Percentiles rank a stretch among this genome's conserved stretches.
Evolutionary conservation across 2,888 invertebrate species (phyloP).

Genomic region (Dastarcus helophoroides): DNA sequence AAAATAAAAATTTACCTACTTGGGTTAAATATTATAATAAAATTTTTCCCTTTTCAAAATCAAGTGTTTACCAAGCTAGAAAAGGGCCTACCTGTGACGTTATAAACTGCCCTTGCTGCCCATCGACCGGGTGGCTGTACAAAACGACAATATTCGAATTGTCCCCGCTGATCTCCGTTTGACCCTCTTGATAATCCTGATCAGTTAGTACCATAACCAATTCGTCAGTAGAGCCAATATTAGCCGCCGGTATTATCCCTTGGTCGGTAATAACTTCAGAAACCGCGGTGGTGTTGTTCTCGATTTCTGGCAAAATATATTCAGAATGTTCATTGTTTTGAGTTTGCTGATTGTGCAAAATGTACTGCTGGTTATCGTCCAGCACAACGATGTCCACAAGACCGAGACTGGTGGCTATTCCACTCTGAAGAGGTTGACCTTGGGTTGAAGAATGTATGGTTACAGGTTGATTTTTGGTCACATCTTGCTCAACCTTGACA

Average conservation of each 20-base stretch:
- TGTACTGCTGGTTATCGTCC: conserved; percentile 49
- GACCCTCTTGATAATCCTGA: conserved; percentile 45
- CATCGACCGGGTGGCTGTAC: conserved; percentile 49
- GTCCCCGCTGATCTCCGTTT: conserved; percentile 39
- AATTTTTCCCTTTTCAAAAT: not conserved
- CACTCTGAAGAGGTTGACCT: conserved; percentile 40
- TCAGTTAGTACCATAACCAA: conserved; percentile 53
- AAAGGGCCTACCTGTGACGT: conserved; percentile 32
- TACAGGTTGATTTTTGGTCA: conserved; percentile 36
- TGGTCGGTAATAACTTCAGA: conserved; percentile 25
- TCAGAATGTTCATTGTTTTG: conserved; percentile 22
- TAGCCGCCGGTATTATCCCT: conserved; percentile 30
- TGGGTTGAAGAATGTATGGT: conserved; percentile 28
- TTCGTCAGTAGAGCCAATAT: conserved; percentile 47
- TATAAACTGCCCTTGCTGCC: conserved; percentile 44
- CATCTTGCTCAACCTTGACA: conserved; percentile 23
- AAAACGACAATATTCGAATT: conserved; percentile 53
- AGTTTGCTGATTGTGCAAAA: conserved; percentile 32
- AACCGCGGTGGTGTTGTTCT: conserved; percentile 14
- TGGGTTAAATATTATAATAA: not conserved
- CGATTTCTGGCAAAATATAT: conserved; percentile 35
- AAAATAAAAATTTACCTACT: too few species aligned
- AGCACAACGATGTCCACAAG: conserved; percentile 46
- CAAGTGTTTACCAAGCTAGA: not conserved
- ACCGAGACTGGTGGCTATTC: conserved; percentile 45